Evolutionary conservation across 2,113 vertebrate genomes (phyloP).

Genomic region (Cebus imitator): DNA sequence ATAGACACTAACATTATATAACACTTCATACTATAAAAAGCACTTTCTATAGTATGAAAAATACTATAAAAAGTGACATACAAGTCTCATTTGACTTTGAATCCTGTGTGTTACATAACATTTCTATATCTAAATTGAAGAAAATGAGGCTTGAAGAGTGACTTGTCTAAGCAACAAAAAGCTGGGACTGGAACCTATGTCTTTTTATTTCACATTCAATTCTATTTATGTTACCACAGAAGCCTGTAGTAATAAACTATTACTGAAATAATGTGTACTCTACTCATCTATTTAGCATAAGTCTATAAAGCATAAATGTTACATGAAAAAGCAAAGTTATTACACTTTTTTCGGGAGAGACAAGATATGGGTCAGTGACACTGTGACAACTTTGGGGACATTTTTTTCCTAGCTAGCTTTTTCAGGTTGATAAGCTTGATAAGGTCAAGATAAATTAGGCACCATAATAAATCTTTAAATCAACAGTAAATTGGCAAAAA

Average conservation of each 20-base stretch:
- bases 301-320: neutral
- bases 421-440: neutral
- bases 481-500: neutral
- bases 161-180: neutral
- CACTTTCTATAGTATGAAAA: neutral
- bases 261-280: neutral
- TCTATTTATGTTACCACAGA: neutral
- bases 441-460: slow-evolving; percentile 2
- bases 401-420: slow-evolving; percentile 2
- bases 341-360: neutral
- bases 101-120: neutral
- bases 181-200: neutral
- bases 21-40: neutral
- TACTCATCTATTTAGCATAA: neutral
- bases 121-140: neutral
- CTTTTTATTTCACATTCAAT: neutral
- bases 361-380: neutral
- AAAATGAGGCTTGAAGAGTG: neutral
- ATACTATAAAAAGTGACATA: neutral
- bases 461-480: neutral
- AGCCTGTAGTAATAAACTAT: neutral
- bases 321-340: neutral
- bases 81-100: neutral
- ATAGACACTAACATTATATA: neutral
- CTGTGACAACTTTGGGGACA: neutral